phyloP scores from a whole-genome alignment of 2,888 invertebrate genomes.

The Sinopyrophorus schimmeli region DNA sequence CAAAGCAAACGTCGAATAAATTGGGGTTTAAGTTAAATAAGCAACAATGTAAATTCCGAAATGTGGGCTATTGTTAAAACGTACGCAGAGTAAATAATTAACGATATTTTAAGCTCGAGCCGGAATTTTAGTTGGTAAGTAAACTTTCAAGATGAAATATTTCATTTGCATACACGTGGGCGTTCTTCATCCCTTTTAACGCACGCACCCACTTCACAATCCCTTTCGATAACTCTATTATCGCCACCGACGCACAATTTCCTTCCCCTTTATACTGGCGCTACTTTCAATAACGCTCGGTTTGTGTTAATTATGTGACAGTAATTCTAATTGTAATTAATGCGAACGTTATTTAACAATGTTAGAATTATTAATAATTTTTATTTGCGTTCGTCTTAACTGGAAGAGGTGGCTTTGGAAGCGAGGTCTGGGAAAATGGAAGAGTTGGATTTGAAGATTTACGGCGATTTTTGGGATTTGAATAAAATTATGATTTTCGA shows the following conservation, averaged over 20 bases:
- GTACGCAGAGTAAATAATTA: slow-evolving; percentile 17
- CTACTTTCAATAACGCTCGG: slow-evolving; percentile 11
- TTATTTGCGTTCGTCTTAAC: too few species aligned
- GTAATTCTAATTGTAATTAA: slow-evolving; percentile 5
- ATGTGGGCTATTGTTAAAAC: slow-evolving; percentile 5
- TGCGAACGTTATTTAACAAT: neutral
- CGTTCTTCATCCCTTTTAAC: slow-evolving; percentile 14
- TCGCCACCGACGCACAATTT: slow-evolving; percentile 17
- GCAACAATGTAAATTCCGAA: slow-evolving; percentile 7
- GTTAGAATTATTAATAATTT: too few species aligned
- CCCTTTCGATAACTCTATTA: slow-evolving; percentile 22
- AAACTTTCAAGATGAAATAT: slow-evolving; percentile 10
- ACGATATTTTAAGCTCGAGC: slow-evolving; percentile 3
- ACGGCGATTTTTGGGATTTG: too few species aligned
- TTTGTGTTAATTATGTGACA: slow-evolving; percentile 14
- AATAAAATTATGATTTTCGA: too few species aligned
- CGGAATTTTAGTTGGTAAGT: slow-evolving; percentile 3
- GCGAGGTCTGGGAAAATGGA: too few species aligned
- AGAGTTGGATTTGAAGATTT: too few species aligned
- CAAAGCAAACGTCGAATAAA: too few species aligned
- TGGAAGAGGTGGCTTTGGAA: too few species aligned
- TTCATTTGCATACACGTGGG: slow-evolving; percentile 24
- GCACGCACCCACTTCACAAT: slow-evolving; percentile 9
- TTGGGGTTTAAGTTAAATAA: slow-evolving; percentile 1
- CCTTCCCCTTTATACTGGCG: slow-evolving; percentile 6